Evolutionary conservation across 2,888 invertebrate species (phyloP), one percentile per base, ranked within the genome.

Genomic region (Brachyptera putata): DNA sequence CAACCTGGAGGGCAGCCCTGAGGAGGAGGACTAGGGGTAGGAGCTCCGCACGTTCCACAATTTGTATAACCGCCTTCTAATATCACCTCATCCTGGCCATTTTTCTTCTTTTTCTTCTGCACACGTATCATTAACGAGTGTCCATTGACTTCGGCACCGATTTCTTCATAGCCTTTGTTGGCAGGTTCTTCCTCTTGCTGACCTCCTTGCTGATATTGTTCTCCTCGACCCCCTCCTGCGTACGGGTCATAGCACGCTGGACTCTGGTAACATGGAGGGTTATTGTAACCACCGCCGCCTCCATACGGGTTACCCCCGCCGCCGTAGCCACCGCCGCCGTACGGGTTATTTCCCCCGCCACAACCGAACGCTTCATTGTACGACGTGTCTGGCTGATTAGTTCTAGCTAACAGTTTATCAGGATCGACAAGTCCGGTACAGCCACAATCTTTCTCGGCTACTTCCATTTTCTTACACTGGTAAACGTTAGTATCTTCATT

Each of bases 91-190:
- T 78, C 69, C 72, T 77, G 18, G 73, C 77, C 49, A 72, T 77
- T 67, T 74, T 79, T 66, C 65, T 75, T 65, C 72, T 80, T 74
- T 72, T 83, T 73, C 75, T 84, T 71, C 74, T 79, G 84, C 22
- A 85, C 81, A 18, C 84, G 75, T 58, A 86, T 85, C 64, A 82
- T 83, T 14, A 86, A 74, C 68, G 83, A 81, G 68, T 85, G 85
- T 39, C 82, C 83, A 55, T 84, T 81, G 75, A 85, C 82, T 34
- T 79, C 77, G 1, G 85, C 84, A 0, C 82, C 82, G 41, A 86
- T 84, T 73, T 86, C 84, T 72, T 84, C 84, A 66, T 81, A 84
- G 36, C 22, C 30, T 18, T 57, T 56, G 18, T 56, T 25, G 50
- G 5, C 3, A 4, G 50, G 30, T 11, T 34, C 41, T 30, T 39